phyloP scores from a whole-genome alignment of 2,797 vertebrate species.

The Garrulus glandarius region DNA sequence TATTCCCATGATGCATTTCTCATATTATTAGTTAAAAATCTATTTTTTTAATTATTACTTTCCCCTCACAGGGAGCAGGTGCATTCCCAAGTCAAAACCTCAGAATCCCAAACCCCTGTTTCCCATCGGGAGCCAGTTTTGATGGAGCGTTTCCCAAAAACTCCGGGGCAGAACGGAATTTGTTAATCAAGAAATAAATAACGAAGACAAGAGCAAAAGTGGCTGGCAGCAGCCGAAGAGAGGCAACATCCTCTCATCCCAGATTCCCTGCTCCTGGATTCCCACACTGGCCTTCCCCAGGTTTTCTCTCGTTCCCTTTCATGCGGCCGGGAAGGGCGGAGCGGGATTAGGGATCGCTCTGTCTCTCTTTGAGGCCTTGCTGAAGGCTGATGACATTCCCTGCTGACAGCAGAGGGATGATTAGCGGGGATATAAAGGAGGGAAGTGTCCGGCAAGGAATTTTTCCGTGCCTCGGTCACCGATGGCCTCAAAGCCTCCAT shows the following conservation, averaged over 20 bases:
- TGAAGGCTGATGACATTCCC: background rate
- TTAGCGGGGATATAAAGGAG: background rate
- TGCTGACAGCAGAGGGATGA: constrained; percentile 1
- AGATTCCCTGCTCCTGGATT: background rate
- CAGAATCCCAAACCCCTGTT: background rate
- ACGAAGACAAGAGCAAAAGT: accelerated
- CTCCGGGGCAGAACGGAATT: accelerated
- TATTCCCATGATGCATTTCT: background rate
- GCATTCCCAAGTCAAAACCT: background rate
- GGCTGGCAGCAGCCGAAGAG: background rate
- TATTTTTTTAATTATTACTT: accelerated
- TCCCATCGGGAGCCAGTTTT: accelerated
- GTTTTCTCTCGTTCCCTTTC: background rate
- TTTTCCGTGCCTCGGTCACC: background rate
- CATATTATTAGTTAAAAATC: background rate
- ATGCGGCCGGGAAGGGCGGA: background rate
- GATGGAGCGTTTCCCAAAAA: background rate
- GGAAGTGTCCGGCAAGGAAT: background rate
- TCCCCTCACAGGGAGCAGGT: accelerated
- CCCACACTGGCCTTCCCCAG: background rate
- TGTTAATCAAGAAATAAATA: background rate
- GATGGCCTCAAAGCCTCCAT: constrained; percentile 6
- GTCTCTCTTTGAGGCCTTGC: background rate
- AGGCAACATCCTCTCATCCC: background rate
- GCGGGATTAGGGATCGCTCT: background rate